A percentile compares a stretch with the other conserved stretches of the same genome.
These are phyloP conservation scores for Pedetes capensis DNA, from an alignment of 2,113 vertebrate species.

Conservation along the genomic window DNA sequence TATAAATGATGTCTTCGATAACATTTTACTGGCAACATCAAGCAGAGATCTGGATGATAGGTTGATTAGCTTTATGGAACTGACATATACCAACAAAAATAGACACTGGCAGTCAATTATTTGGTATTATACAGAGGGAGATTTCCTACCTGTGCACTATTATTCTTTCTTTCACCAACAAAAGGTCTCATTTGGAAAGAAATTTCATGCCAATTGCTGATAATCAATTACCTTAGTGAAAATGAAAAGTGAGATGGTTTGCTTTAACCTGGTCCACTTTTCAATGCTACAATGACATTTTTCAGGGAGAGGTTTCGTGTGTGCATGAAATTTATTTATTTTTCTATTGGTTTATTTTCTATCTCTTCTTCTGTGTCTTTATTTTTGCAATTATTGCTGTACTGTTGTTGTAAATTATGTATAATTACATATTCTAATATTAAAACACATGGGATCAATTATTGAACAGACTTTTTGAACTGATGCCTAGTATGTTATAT, in stretches of 20 bases:
- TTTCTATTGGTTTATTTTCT: background rate
- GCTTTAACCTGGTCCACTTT: background rate
- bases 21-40: background rate
- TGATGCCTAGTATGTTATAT: background rate
- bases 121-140: conserved; percentile 15
- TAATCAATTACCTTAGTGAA: conserved; percentile 14
- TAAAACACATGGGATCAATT: background rate
- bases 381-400: background rate
- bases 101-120: conserved; percentile 68
- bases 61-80: conserved; percentile 20
- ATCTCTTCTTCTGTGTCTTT: background rate
- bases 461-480: background rate
- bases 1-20: background rate
- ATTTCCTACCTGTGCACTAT: background rate
- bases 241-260: conserved; percentile 12
- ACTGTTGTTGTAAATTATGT: background rate
- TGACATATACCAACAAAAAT: conserved; percentile 62
- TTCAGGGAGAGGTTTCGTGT: background rate
- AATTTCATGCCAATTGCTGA: conserved; percentile 10
- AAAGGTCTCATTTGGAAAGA: conserved; percentile 38
- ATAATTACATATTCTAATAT: background rate
- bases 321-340: background rate
- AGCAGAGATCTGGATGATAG: conserved; percentile 33
- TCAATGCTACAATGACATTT: background rate
- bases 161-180: conserved; percentile 27